These are phyloP conservation scores for Caenorhabditis imperialis DNA, from an alignment of 2,888 invertebrate genomes.

Conservation along the genomic window DNA sequence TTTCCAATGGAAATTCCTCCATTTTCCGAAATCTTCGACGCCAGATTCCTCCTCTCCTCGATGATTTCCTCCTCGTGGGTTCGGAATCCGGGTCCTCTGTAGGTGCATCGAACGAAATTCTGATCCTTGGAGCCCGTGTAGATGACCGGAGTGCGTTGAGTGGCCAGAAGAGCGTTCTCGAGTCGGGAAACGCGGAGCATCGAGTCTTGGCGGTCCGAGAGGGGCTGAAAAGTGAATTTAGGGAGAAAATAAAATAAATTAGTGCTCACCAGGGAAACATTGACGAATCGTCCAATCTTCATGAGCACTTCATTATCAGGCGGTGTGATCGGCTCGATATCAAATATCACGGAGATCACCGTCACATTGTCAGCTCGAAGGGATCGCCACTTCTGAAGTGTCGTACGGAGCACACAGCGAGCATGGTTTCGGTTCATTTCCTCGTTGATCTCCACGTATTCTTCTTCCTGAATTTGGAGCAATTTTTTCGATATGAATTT, in stretches of 20 bases:
- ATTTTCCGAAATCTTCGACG: not conserved
- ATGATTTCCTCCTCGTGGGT: conserved; percentile 59
- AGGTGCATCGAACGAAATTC: conserved; percentile 52
- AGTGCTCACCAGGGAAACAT: conserved; percentile 15
- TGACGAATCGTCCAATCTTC: conserved; percentile 11
- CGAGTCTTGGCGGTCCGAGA: conserved; percentile 35
- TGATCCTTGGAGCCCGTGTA: conserved; percentile 60
- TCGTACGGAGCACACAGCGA: conserved; percentile 88
- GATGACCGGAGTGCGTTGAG: conserved; percentile 51
- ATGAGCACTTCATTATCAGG: conserved; percentile 18
- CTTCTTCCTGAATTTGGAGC: conserved; percentile 30
- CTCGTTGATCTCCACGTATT: conserved; percentile 23
- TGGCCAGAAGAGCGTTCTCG: conserved; percentile 27
- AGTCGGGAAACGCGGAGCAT: conserved; percentile 26
- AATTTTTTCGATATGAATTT: too few relatives aligned
- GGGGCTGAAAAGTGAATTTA: conserved; percentile 8
- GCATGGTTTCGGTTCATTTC: conserved; percentile 85
- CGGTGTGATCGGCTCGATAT: conserved; percentile 14
- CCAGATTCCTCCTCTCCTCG: conserved; percentile 19
- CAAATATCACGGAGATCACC: conserved; percentile 88
- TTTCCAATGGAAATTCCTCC: not conserved
- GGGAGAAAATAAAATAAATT: conserved; percentile 3
- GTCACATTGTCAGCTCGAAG: conserved; percentile 97
- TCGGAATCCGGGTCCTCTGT: conserved; percentile 65
- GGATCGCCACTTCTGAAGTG: conserved; percentile 87